A percentile compares a stretch with the other conserved stretches of the same genome.
Evolutionary conservation across 1,140 invertebrate species (phyloP).

Genomic region (Marisa cornuarietis): DNA sequence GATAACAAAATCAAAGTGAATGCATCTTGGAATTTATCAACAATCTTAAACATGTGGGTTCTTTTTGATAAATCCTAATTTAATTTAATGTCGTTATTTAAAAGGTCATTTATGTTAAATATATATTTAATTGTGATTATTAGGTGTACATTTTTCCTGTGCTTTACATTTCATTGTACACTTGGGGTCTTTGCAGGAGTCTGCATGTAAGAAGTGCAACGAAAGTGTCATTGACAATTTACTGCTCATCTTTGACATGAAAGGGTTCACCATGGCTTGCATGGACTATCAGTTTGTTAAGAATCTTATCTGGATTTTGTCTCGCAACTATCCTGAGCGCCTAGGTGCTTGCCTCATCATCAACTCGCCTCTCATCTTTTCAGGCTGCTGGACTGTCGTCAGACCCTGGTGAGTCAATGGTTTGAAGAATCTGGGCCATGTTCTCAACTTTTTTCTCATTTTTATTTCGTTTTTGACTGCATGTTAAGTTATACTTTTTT

Average conservation of each 20-base stretch:
- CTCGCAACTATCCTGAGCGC: slow-evolving; percentile 80
- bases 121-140: not conserved
- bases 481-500: too few species aligned
- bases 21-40: too few species aligned
- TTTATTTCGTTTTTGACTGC: too few species aligned
- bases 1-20: too few species aligned
- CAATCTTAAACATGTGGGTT: too few species aligned
- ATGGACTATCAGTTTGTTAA: slow-evolving; percentile 83
- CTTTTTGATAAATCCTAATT: too few species aligned
- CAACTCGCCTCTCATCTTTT: slow-evolving; percentile 77
- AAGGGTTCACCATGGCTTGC: slow-evolving; percentile 76
- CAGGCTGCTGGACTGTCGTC: slow-evolving; percentile 79
- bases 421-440: too few species aligned
- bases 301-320: slow-evolving; percentile 79
- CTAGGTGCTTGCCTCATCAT: slow-evolving; percentile 78
- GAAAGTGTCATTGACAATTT: slow-evolving; percentile 82
- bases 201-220: slow-evolving; percentile 79
- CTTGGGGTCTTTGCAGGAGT: slow-evolving; percentile 70
- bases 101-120: not conserved
- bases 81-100: too few species aligned
- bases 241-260: slow-evolving; percentile 80
- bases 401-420: slow-evolving; percentile 72
- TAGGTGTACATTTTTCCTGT: not conserved
- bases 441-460: too few species aligned
- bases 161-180: not conserved